Base-by-base conservation (phyloP, 1,140 invertebrate genomes). In the Leptoteleia sp. region DNA sequence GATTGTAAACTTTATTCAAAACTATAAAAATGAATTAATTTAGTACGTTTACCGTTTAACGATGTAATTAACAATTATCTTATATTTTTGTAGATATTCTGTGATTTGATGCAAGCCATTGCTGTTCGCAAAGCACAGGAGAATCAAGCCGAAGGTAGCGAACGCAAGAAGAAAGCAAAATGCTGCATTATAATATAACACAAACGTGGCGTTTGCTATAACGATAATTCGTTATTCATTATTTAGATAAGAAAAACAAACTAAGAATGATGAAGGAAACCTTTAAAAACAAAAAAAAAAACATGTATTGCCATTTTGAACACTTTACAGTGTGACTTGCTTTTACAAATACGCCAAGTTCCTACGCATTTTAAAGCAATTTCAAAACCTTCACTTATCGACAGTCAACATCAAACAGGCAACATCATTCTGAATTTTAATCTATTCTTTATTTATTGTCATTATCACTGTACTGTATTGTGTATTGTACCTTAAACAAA, bases 41-140 rank as follows among this genome's bases (percentile, higher is more conserved):
- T n/a, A n/a, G n/a, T n/a, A n/a, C n/a, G n/a, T n/a, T n/a, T n/a
- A n/a, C n/a, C n/a, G n/a, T n/a, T n/a, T n/a, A n/a, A n/a, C n/a
- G n/a, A n/a, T n/a, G n/a, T n/a, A n/a, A n/a, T n/a, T n/a, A n/a
- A n/a, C n/a, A n/a, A n/a, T n/a, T n/a, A n/a, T n/a, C n/a, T n/a
- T n/a, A n/a, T 29, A 8, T 54, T 29, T 68, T 43, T 42, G 0
- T 29, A 98, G 96, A 97, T 98, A 87, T 99, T 98, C 92, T 98
- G 96, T 91, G 97, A 98, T 91, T 92, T 98, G 90, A 98, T 98
- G 96, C 93, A 96, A 80, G 96, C 97, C 91, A 99, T 99, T 89
- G 93, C 96, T 82, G 95, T 95, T 85, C 93, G 96, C 80, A 99
- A 99, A 92, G 95, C 94, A 89, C 96, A 97, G 90, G 96, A 97